Evolutionary conservation across 2,888 invertebrate species (phyloP).

Genomic region (Lamellibrachia columna): DNA sequence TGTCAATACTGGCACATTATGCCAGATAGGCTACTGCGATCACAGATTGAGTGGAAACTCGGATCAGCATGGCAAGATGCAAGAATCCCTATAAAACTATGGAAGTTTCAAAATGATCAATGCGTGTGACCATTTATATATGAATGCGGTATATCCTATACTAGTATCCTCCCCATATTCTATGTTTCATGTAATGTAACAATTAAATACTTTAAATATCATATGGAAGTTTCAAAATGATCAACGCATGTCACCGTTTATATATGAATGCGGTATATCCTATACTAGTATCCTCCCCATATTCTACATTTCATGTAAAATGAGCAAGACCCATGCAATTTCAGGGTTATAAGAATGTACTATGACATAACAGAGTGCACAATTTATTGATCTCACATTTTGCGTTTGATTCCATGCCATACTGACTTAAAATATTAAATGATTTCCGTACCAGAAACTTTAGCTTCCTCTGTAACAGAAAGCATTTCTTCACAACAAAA

Average conservation of each 20-base stretch:
- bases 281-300: not conserved
- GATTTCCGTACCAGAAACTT: not conserved
- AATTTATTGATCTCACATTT: not conserved
- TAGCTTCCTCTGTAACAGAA: not conserved
- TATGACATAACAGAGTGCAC: not conserved
- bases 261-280: too few relatives aligned
- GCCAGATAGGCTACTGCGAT: too few relatives aligned
- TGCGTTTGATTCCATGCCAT: not conserved
- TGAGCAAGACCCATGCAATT: not conserved
- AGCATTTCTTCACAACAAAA: not conserved
- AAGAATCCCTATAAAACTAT: too few relatives aligned
- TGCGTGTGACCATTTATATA: too few relatives aligned
- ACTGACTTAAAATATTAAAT: not conserved
- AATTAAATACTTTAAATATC: not conserved
- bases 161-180: not conserved
- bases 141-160: too few relatives aligned
- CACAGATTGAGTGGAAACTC: too few relatives aligned
- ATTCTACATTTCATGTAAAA: not conserved
- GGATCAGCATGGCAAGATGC: too few relatives aligned
- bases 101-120: too few relatives aligned
- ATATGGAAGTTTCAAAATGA: not conserved
- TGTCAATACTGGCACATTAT: too few relatives aligned
- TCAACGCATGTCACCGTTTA: too few relatives aligned
- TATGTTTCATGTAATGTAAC: not conserved
- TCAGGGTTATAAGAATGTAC: not conserved